Conservation (phyloP, 2,888 invertebrate genomes). For the Amphimallon solstitiale region DNA sequence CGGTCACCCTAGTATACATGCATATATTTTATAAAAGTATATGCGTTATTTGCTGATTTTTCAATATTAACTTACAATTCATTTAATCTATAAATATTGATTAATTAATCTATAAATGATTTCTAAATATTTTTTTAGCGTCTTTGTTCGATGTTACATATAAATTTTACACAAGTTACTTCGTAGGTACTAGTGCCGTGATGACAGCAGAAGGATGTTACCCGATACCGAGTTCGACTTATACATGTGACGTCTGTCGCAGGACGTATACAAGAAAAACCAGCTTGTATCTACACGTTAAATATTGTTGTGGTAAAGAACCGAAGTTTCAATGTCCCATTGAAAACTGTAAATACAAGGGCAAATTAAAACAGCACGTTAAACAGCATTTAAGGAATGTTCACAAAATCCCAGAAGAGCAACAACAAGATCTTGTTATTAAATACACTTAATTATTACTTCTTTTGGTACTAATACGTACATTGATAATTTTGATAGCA, state of each 20-base stretch:
- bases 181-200: neutral
- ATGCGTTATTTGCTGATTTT: too few species aligned
- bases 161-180: neutral
- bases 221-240: slow-evolving; percentile 4
- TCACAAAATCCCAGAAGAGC: slow-evolving; percentile 8
- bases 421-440: slow-evolving; percentile 16
- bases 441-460: neutral
- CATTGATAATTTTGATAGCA: too few species aligned
- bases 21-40: too few species aligned
- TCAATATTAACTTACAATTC: too few species aligned
- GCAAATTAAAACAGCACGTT: slow-evolving; percentile 38
- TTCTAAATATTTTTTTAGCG: too few species aligned
- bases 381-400: slow-evolving; percentile 34
- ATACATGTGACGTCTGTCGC: slow-evolving; percentile 20
- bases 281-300: slow-evolving; percentile 34
- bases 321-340: slow-evolving; percentile 36
- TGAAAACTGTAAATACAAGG: slow-evolving; percentile 26
- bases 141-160: too few species aligned
- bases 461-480: neutral
- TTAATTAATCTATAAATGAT: too few species aligned
- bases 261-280: slow-evolving; percentile 18
- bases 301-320: slow-evolving; percentile 36
- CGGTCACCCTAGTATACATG: too few species aligned
- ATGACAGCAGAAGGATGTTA: neutral
- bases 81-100: too few species aligned